Evolutionary conservation across 1,140 invertebrate species (phyloP).

Genomic region (Tenebrio molitor): DNA sequence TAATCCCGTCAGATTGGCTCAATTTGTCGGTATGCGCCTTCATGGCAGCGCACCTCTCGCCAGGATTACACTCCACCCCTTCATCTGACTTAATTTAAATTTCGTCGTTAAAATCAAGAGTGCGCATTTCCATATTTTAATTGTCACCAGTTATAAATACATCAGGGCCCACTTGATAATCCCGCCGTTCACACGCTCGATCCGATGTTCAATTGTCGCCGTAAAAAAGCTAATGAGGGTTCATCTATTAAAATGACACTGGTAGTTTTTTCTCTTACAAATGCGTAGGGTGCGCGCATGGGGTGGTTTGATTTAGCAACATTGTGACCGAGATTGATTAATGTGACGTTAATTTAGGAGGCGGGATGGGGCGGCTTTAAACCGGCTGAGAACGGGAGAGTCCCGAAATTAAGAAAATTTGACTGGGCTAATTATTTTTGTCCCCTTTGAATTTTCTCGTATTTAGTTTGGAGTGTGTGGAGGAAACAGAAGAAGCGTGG

Average conservation of each 20-base stretch:
- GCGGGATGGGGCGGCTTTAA: conserved; percentile 47
- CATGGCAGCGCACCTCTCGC: conserved; percentile 6
- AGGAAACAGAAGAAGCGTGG: conserved; percentile 52
- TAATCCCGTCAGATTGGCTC: neutral
- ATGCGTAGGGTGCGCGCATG: conserved; percentile 51
- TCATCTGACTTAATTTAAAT: neutral
- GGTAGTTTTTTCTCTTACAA: conserved; percentile 57
- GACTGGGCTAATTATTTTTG: too few relatives aligned
- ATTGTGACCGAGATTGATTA: conserved; percentile 60
- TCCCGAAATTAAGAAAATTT: too few relatives aligned
- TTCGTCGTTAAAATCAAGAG: conserved; percentile 20
- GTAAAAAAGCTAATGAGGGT: conserved; percentile 61
- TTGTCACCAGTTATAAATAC: conserved; percentile 46
- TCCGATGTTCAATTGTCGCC: conserved; percentile 56
- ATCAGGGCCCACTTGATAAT: conserved; percentile 59
- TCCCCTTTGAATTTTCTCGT: conserved; percentile 36
- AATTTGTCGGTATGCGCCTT: neutral
- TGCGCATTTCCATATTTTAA: conserved; percentile 49
- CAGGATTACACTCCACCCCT: conserved; percentile 16
- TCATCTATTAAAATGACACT: conserved; percentile 61
- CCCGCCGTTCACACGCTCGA: conserved; percentile 59
- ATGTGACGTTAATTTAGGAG: conserved; percentile 60
- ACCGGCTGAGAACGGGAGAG: neutral
- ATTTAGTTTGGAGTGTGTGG: conserved; percentile 46
- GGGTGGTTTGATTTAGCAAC: conserved; percentile 52